Percentiles rank a stretch among this genome's conserved stretches.
Evolutionary conservation across 1,140 invertebrate species (phyloP).

Genomic region (Drosophila jambulina): DNA sequence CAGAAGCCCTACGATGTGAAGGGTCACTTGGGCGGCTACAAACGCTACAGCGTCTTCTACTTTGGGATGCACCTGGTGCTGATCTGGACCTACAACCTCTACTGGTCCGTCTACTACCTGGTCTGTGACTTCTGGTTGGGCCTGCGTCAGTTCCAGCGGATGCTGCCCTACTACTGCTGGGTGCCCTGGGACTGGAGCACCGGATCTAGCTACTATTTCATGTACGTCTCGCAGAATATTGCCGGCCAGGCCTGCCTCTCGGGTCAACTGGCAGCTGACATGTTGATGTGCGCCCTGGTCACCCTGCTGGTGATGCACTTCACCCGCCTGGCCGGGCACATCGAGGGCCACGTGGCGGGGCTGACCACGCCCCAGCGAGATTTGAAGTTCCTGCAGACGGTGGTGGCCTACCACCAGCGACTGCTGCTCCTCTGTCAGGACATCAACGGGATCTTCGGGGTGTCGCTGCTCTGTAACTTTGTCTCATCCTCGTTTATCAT

Average conservation of each 20-base stretch:
- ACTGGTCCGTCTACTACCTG: slow-evolving; percentile 65
- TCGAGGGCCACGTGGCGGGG: slow-evolving; percentile 49
- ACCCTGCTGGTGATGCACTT: slow-evolving; percentile 77
- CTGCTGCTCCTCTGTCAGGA: slow-evolving; percentile 51
- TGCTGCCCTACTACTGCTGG: slow-evolving; percentile 72
- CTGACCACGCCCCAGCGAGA: slow-evolving; percentile 23
- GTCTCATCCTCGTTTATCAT: slow-evolving; percentile 69
- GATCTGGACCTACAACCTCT: slow-evolving; percentile 76
- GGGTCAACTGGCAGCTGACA: slow-evolving; percentile 67
- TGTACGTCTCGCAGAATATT: slow-evolving; percentile 64
- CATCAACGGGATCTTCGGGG: slow-evolving; percentile 68
- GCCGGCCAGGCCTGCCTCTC: slow-evolving; percentile 65
- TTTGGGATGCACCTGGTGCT: slow-evolving; percentile 61
- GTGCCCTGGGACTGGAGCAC: slow-evolving; percentile 70
- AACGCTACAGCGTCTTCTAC: slow-evolving; percentile 55
- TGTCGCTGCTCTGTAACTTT: slow-evolving; percentile 69
- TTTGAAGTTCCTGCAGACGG: slow-evolving; percentile 47
- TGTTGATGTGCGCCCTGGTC: slow-evolving; percentile 68
- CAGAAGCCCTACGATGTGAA: slow-evolving; percentile 42
- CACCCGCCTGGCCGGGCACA: slow-evolving; percentile 27
- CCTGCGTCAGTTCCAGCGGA: slow-evolving; percentile 39
- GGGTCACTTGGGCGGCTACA: slow-evolving; percentile 33
- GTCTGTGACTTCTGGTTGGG: slow-evolving; percentile 67
- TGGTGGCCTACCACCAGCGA: slow-evolving; percentile 64
- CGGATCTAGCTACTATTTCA: slow-evolving; percentile 62